A percentile compares a stretch with the other conserved stretches of the same genome.
Conservation (phyloP, 2,888 invertebrate species). For the Platerodrilus igneus region DNA sequence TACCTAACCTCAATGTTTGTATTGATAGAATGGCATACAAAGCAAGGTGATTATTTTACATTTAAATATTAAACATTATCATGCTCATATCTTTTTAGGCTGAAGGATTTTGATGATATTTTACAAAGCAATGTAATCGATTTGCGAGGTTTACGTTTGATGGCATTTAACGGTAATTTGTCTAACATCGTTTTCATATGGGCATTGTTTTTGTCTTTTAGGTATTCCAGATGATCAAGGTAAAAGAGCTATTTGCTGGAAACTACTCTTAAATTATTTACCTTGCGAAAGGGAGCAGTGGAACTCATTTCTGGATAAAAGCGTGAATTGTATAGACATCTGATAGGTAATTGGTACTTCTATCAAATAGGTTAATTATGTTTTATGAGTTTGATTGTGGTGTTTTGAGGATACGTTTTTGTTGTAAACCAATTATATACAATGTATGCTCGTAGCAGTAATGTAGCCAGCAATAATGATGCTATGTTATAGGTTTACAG, state of each 20-base stretch:
- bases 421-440: too few species aligned
- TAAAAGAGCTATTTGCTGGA: slow-evolving; percentile 81
- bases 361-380: too few species aligned
- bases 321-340: slow-evolving; percentile 73
- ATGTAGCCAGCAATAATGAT: too few species aligned
- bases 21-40: slow-evolving; percentile 47
- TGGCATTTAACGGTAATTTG: slow-evolving; percentile 73
- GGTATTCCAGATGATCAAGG: slow-evolving; percentile 88
- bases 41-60: slow-evolving; percentile 36
- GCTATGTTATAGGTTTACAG: too few species aligned
- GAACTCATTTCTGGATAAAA: slow-evolving; percentile 65
- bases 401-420: too few species aligned
- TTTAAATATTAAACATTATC: slow-evolving; percentile 6
- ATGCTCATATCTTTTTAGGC: slow-evolving; percentile 52
- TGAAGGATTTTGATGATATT: slow-evolving; percentile 75
- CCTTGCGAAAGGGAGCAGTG: slow-evolving; percentile 65
- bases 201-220: slow-evolving; percentile 41
- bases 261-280: slow-evolving; percentile 79
- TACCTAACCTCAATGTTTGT: too few species aligned
- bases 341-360: too few species aligned
- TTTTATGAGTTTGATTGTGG: too few species aligned
- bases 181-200: slow-evolving; percentile 11
- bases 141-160: slow-evolving; percentile 58
- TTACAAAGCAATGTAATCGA: slow-evolving; percentile 68
- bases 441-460: too few species aligned